Evolutionary conservation across 2,888 invertebrate species (phyloP).

Genomic region (Trisateles emortualis): DNA sequence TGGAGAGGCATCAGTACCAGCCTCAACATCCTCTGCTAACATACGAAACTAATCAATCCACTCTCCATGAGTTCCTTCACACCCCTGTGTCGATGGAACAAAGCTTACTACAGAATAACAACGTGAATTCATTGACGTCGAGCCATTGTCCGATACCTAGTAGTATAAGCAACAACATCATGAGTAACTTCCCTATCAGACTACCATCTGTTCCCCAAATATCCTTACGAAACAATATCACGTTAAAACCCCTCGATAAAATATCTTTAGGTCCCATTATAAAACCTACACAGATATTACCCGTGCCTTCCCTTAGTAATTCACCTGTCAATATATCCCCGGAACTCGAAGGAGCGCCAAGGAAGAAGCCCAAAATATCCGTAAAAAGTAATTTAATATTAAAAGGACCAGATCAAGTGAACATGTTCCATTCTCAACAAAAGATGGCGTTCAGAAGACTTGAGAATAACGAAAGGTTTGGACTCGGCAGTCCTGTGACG

Average conservation of each 20-base stretch:
- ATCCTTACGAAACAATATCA: slow-evolving; percentile 72
- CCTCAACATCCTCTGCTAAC: slow-evolving; percentile 65
- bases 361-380: slow-evolving; percentile 84
- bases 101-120: slow-evolving; percentile 65
- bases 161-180: slow-evolving; percentile 71
- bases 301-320: slow-evolving; percentile 75
- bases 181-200: slow-evolving; percentile 79
- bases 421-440: slow-evolving; percentile 83
- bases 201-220: slow-evolving; percentile 69
- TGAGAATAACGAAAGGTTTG: slow-evolving; percentile 78
- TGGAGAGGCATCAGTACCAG: slow-evolving; percentile 70
- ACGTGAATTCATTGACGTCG: slow-evolving; percentile 65
- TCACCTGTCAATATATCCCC: slow-evolving; percentile 70
- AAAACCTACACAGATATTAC: slow-evolving; percentile 77
- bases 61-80: slow-evolving; percentile 71
- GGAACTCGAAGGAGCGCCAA: slow-evolving; percentile 71
- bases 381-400: slow-evolving; percentile 83
- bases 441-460: slow-evolving; percentile 81
- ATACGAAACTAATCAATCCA: slow-evolving; percentile 66
- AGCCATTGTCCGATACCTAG: slow-evolving; percentile 66
- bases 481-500: slow-evolving; percentile 75
- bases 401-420: slow-evolving; percentile 82
- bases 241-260: slow-evolving; percentile 74
- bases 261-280: slow-evolving; percentile 77
- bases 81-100: slow-evolving; percentile 71